These are phyloP conservation scores for Leptopilina clavipes DNA, from an alignment of 1,140 invertebrate genomes.

Conservation along the genomic window DNA sequence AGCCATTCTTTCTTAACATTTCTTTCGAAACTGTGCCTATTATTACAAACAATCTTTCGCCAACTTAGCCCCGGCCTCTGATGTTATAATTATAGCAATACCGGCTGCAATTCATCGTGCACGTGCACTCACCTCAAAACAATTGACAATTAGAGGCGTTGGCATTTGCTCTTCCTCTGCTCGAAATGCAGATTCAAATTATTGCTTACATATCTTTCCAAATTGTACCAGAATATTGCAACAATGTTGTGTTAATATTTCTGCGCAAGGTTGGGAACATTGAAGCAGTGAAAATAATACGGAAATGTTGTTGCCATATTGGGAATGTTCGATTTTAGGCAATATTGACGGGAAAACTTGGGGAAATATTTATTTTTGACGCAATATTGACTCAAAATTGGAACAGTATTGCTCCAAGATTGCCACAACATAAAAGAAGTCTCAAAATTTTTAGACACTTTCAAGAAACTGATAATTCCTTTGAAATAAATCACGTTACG, in stretches of 20 bases:
- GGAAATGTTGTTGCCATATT: too few species aligned
- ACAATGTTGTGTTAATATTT: too few species aligned
- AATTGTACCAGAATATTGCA: too few species aligned
- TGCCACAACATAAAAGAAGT: too few species aligned
- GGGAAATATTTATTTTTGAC: too few species aligned
- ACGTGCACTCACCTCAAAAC: constrained; percentile 46
- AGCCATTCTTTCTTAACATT: constrained; percentile 64
- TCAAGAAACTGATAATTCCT: neutral
- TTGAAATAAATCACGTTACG: neutral
- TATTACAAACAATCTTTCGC: constrained; percentile 65
- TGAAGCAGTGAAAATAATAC: too few species aligned
- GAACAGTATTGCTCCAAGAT: too few species aligned
- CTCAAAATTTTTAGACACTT: neutral
- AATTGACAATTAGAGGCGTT: constrained; percentile 51
- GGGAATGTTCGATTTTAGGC: too few species aligned
- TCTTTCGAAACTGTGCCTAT: constrained; percentile 62
- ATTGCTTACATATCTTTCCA: neutral
- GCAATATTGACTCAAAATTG: too few species aligned
- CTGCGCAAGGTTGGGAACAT: too few species aligned
- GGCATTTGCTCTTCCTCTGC: constrained; percentile 40
- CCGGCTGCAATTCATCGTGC: constrained; percentile 55
- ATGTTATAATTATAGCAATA: constrained; percentile 65
- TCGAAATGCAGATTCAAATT: neutral
- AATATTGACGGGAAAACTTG: too few species aligned
- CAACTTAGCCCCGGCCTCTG: constrained; percentile 51